Evolutionary conservation across 2,113 vertebrate genomes (phyloP), one percentile per base, ranked within the genome.

Genomic region (Solea senegalensis): DNA sequence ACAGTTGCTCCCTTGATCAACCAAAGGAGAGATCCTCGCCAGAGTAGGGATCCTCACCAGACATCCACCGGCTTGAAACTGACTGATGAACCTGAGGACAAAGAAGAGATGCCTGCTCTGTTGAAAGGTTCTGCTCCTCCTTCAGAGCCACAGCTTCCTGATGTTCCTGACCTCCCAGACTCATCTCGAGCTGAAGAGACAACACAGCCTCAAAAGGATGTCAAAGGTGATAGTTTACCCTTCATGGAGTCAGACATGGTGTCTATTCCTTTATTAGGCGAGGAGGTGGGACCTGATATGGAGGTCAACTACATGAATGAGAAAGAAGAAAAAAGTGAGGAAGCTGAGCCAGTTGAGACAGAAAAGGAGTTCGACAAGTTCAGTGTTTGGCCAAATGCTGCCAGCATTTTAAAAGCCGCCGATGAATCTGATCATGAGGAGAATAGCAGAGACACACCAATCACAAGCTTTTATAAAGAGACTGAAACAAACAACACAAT

Each of bases 11-110:
- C 93, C 58, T 63, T 91, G 27, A 84, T 96, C 6, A 94, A 91
- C 86, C 95, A 95, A 41, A 87, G 57, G 72, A 84, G 90, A 60
- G 97, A 99, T 69, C 92, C 94, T 0, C 92, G 96, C 62, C 96
- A 95, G 74, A 96, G 66, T 54, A 94, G 96, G 78, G 97, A 98
- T 82, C 96, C 95, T 10, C 92, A 95, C 11, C 95, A 96, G 69
- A 89, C 94, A 14, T 26, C 62, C 1, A 50, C 69, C 1, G 88
- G 91, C 79, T 89, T 88, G 5, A 92, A 93, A 45, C 80, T 46
- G 0, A 78, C 90, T 0, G 94, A 95, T 62, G 92, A 92, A 11
- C 54, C 79, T 0, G 76, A 81, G 43, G 89, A 92, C 12, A 86
- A 80, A 65, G 88, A 89, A 14, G 88, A 92, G 52, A 76, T 80